Evolutionary conservation across 2,888 invertebrate genomes (phyloP).

Genomic region (Proisotoma minuta): DNA sequence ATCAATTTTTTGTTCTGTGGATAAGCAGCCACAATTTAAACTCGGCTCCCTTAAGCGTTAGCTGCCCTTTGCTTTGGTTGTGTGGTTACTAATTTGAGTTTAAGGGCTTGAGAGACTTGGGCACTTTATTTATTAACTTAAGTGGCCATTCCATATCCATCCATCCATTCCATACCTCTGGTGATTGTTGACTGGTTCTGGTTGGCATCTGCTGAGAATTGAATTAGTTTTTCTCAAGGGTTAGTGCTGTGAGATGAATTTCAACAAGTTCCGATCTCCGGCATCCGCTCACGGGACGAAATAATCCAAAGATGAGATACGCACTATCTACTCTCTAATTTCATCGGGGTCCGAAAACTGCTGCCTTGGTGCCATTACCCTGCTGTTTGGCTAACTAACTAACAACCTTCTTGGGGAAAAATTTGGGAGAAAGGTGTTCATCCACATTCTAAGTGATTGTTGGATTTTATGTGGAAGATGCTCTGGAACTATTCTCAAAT

Average conservation of each 20-base stretch:
- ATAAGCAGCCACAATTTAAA: not conserved
- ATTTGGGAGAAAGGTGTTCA: too few species aligned
- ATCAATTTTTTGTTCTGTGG: not conserved
- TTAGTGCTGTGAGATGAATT: constrained; percentile 32
- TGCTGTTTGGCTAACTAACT: constrained; percentile 5
- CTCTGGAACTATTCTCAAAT: too few species aligned
- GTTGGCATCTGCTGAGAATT: constrained; percentile 34
- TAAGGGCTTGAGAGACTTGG: not conserved
- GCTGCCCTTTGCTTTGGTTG: not conserved
- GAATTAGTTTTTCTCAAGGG: constrained; percentile 34
- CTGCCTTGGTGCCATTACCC: not conserved
- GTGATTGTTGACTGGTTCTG: constrained; percentile 5
- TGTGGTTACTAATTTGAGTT: constrained; percentile 3
- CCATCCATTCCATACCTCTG: not conserved
- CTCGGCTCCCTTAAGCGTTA: not conserved
- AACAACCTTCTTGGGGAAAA: too few species aligned
- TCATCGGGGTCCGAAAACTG: not conserved
- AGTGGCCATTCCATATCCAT: constrained; percentile 6
- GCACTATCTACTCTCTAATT: not conserved
- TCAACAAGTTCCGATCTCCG: constrained; percentile 16
- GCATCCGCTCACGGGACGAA: not conserved
- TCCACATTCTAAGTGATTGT: too few species aligned
- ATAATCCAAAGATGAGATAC: constrained; percentile 5
- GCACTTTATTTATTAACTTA: constrained; percentile 10
- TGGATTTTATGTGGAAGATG: too few species aligned